Evolutionary conservation across 2,888 invertebrate genomes (phyloP).

Genomic region (Tineola bisselliella): DNA sequence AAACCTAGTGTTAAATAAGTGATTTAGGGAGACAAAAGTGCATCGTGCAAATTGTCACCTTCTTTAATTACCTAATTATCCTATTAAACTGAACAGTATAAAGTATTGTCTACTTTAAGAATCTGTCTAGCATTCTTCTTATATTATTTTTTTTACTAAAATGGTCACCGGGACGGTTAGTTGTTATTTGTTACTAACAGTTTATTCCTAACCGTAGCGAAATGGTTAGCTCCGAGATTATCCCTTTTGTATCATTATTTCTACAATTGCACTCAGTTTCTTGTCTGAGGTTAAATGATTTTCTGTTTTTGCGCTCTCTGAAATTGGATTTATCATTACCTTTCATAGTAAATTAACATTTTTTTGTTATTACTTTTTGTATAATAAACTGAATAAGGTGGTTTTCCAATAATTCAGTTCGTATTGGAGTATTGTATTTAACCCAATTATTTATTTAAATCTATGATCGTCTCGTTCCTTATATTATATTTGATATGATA

Average conservation of each 20-base stretch:
- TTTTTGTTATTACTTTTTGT: not conserved
- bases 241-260: slow-evolving; percentile 12
- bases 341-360: slow-evolving; percentile 5
- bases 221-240: slow-evolving; percentile 5
- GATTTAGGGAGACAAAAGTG: no score
- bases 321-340: not conserved
- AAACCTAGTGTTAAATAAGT: no score
- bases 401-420: no score
- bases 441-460: no score
- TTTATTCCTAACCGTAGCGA: slow-evolving; percentile 4
- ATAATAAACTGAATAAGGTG: not conserved
- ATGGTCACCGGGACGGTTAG: not conserved
- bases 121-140: not conserved
- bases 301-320: not conserved
- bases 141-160: not conserved
- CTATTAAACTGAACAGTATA: no score
- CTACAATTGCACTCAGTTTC: slow-evolving; percentile 9
- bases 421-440: no score
- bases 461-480: no score
- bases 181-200: slow-evolving; percentile 1
- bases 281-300: slow-evolving; percentile 10
- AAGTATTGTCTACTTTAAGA: no score
- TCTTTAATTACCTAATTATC: no score
- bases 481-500: no score
- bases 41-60: no score